A percentile compares a stretch with the other conserved stretches of the same genome.
Evolutionary conservation across 2,888 invertebrate species (phyloP).

Genomic region (Labia minor): DNA sequence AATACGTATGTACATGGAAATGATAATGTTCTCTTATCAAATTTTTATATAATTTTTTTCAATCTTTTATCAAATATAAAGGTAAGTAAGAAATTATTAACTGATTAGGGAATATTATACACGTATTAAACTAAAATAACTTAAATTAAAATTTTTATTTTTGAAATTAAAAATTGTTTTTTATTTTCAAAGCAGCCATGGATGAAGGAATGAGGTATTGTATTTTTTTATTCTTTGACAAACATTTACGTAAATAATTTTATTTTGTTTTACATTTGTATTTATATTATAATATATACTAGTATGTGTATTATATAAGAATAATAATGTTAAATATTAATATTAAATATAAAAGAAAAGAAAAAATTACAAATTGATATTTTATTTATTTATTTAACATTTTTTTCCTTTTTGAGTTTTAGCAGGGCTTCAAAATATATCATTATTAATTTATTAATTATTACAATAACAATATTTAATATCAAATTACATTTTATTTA

Average conservation of each 20-base stretch:
- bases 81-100: neutral
- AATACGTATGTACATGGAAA: too few species aligned
- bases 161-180: neutral
- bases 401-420: too few species aligned
- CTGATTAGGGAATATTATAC: neutral
- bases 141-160: neutral
- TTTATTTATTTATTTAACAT: too few species aligned
- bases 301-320: neutral
- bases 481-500: too few species aligned
- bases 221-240: neutral
- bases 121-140: neutral
- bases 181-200: neutral
- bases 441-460: too few species aligned
- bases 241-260: neutral
- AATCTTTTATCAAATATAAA: neutral
- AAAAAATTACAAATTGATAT: too few species aligned
- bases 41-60: neutral
- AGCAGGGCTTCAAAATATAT: too few species aligned
- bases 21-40: too few species aligned
- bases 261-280: neutral
- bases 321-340: neutral
- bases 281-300: neutral
- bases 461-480: too few species aligned
- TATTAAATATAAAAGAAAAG: too few species aligned
- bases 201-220: neutral